Percentiles rank a stretch among this genome's conserved stretches.
phyloP scores from a whole-genome alignment of 1,140 invertebrate genomes.

The Vanessa atalanta region DNA sequence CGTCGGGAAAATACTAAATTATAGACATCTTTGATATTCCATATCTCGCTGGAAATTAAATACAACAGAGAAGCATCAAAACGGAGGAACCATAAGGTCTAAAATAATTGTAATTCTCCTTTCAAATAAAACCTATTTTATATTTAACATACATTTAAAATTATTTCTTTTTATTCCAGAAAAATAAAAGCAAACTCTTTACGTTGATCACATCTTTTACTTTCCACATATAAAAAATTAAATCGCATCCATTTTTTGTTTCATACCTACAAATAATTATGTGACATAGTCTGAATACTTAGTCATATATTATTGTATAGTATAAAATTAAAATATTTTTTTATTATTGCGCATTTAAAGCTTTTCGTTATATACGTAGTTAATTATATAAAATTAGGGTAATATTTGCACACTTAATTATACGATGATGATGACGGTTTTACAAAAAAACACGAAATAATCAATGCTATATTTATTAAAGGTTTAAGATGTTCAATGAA shows the following conservation, averaged over 20 bases:
- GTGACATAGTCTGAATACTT: conserved; percentile 8
- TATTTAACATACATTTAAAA: neutral
- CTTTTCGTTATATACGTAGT: conserved; percentile 19
- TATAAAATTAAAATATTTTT: conserved; percentile 10
- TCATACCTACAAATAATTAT: conserved; percentile 1
- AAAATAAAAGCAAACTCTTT: neutral
- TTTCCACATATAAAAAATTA: conserved; percentile 1
- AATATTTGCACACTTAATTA: neutral
- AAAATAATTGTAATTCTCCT: conserved; percentile 7
- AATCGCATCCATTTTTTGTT: neutral
- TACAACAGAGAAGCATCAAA: neutral
- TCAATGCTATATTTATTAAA: too few species aligned
- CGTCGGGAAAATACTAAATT: neutral
- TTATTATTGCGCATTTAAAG: conserved; percentile 29
- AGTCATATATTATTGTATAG: conserved; percentile 7
- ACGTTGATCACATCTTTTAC: neutral
- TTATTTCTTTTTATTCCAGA: neutral
- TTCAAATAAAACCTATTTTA: conserved; percentile 9
- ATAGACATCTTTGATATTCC: conserved; percentile 8
- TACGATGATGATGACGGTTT: too few species aligned
- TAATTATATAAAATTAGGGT: conserved; percentile 1
- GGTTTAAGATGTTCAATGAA: too few species aligned
- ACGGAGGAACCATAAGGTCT: conserved; percentile 1
- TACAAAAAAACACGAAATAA: too few species aligned
- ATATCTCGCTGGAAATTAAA: neutral